Evolutionary conservation across 1,140 invertebrate species (phyloP).

Genomic region (Eupristina koningsbergeri): DNA sequence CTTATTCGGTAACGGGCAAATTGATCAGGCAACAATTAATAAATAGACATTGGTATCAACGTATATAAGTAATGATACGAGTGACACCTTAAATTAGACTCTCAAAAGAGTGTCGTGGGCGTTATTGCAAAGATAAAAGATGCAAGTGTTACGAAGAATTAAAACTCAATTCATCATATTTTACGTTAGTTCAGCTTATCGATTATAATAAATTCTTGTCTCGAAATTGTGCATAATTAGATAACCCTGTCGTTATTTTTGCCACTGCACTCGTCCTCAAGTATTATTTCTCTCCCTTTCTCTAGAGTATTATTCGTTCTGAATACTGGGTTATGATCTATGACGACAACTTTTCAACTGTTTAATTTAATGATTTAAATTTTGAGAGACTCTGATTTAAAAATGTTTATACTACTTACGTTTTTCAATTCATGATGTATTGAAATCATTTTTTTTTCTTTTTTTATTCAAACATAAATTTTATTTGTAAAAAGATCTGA

Average conservation of each 20-base stretch:
- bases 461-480: too few relatives aligned
- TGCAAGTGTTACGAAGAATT: conserved; percentile 48
- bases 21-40: conserved; percentile 66
- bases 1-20: conserved; percentile 42
- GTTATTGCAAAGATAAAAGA: neutral
- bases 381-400: too few relatives aligned
- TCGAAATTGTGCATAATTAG: neutral
- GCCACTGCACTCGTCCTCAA: neutral
- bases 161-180: conserved; percentile 68
- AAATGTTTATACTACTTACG: too few relatives aligned
- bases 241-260: neutral
- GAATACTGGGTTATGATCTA: too few relatives aligned
- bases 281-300: neutral
- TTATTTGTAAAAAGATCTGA: too few relatives aligned
- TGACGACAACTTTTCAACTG: neutral
- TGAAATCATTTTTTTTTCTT: too few relatives aligned
- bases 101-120: neutral
- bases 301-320: neutral
- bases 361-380: too few relatives aligned
- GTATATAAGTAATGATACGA: neutral
- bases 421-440: too few relatives aligned
- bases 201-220: conserved; percentile 70
- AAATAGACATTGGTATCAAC: conserved; percentile 60
- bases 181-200: conserved; percentile 61
- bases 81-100: neutral